Conservation (phyloP, 1,140 invertebrate genomes). For the Pantala flavescens region DNA sequence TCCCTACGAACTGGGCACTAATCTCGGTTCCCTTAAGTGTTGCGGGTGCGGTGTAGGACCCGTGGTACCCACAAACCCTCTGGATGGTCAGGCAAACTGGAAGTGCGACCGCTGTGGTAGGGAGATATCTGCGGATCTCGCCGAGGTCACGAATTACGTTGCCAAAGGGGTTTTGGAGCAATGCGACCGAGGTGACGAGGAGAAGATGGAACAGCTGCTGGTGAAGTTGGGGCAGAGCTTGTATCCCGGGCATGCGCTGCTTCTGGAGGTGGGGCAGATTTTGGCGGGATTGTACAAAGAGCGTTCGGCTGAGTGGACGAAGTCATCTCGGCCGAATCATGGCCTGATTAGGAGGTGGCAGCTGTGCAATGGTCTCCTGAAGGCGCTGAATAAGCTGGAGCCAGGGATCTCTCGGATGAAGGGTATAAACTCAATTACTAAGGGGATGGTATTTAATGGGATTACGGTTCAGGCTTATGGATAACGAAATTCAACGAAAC, state of each 20-base stretch:
- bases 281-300: background rate
- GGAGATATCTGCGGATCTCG: background rate
- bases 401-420: background rate
- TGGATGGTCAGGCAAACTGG: constrained; percentile 23
- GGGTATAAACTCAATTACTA: background rate
- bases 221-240: background rate
- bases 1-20: constrained; percentile 24
- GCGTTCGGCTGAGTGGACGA: background rate
- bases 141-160: background rate
- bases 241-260: background rate
- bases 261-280: background rate
- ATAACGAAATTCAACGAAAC: too few species aligned
- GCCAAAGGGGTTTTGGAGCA: background rate
- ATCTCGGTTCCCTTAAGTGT: constrained; percentile 24
- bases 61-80: constrained; percentile 22
- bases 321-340: background rate
- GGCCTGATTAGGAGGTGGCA: background rate
- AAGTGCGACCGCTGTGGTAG: constrained; percentile 23
- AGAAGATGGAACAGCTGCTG: background rate
- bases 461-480: too few species aligned
- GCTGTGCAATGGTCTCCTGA: background rate
- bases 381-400: background rate
- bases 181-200: background rate
- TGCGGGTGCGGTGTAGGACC: constrained; percentile 20
- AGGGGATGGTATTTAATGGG: too few species aligned